Conservation (phyloP, 35 echinoderm and acorn worm genomes). For the Stichopus chloronotus region DNA sequence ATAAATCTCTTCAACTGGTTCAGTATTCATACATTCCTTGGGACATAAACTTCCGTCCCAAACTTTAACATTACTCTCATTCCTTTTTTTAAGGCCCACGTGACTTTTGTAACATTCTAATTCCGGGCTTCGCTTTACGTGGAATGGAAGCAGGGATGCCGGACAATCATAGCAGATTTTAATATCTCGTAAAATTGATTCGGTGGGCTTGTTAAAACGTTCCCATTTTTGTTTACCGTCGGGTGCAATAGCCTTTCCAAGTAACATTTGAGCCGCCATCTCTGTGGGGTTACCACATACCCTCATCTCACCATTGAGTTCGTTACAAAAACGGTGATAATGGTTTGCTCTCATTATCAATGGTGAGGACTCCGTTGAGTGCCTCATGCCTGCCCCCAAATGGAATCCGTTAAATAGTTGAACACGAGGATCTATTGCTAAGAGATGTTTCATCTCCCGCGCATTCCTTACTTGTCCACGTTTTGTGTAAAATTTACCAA, state of each 20-base stretch:
- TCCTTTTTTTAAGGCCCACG: neutral
- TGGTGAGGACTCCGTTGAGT: neutral
- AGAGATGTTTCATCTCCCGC: neutral
- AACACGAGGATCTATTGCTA: neutral
- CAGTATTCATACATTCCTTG: conserved; percentile 38
- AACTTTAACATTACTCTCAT: neutral
- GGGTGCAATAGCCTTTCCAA: conserved; percentile 32
- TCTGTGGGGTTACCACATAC: conserved; percentile 27
- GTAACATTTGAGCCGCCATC: conserved; percentile 14
- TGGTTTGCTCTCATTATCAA: conserved; percentile 8
- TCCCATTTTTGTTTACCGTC: conserved; percentile 11
- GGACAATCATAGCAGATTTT: conserved; percentile 24
- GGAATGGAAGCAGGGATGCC: conserved; percentile 8
- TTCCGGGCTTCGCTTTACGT: neutral
- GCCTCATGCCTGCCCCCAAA: conserved; percentile 18
- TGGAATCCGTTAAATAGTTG: neutral
- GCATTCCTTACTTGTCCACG: neutral
- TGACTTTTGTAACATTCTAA: neutral
- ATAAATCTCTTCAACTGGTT: neutral
- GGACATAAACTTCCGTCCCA: conserved; percentile 5
- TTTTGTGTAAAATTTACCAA: neutral
- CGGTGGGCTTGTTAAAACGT: neutral
- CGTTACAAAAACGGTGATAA: conserved; percentile 32
- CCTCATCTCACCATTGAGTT: conserved; percentile 43
- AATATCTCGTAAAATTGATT: neutral